Percentiles rank a stretch among this genome's conserved stretches.
Conservation (phyloP, 1,140 invertebrate species). For the Aradophagus sp. region DNA sequence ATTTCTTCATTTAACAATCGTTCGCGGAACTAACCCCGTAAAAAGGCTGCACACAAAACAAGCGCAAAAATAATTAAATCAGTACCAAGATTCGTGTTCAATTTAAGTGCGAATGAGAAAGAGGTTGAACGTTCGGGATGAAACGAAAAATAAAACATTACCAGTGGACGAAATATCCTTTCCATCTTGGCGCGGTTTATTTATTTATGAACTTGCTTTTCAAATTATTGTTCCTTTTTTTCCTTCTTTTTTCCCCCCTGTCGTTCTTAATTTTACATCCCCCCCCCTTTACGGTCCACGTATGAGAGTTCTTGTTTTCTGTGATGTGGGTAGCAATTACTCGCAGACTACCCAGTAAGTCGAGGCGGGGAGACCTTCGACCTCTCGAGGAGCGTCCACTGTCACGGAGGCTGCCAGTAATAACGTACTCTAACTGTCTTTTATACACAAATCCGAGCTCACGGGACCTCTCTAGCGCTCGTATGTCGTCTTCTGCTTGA, state of each 20-base stretch:
- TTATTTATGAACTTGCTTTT: too few relatives aligned
- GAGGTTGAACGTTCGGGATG: conserved; percentile 4
- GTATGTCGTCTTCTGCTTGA: too few relatives aligned
- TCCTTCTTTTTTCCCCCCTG: too few relatives aligned
- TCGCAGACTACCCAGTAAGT: conserved; percentile 64
- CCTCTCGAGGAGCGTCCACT: conserved; percentile 61
- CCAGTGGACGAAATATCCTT: conserved; percentile 35
- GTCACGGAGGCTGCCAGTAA: conserved; percentile 67
- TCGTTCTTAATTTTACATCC: neutral
- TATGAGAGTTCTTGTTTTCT: conserved; percentile 63
- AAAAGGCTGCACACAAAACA: conserved; percentile 15
- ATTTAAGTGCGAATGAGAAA: conserved; percentile 15
- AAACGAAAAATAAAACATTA: conserved; percentile 27
- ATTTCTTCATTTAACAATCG: conserved; percentile 4
- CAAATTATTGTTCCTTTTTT: too few relatives aligned
- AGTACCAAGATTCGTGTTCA: conserved; percentile 27
- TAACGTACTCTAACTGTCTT: conserved; percentile 66
- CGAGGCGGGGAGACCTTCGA: conserved; percentile 68
- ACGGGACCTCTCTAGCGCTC: too few relatives aligned
- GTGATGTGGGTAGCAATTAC: conserved; percentile 67
- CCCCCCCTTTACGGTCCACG: conserved; percentile 7
- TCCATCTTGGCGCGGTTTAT: conserved; percentile 31
- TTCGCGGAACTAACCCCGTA: conserved; percentile 5
- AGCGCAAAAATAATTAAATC: conserved; percentile 33
- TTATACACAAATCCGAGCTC: too few relatives aligned